Evolutionary conservation across 2,113 vertebrate species (phyloP).

Genomic region (Petromus typicus): DNA sequence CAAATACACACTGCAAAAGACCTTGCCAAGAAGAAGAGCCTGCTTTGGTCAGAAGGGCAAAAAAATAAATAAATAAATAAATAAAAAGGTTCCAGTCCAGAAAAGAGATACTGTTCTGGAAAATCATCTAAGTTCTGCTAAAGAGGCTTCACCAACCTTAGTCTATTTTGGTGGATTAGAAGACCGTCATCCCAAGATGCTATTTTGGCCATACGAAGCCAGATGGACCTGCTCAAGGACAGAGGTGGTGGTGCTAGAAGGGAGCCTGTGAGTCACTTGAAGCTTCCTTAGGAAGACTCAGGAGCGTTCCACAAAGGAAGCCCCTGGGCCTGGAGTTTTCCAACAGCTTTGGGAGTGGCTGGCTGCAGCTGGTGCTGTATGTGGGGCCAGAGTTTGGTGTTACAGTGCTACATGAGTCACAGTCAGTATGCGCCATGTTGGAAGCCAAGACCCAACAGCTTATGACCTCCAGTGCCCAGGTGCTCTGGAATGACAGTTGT

Average conservation of each 20-base stretch:
- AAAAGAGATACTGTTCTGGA: constrained; percentile 4
- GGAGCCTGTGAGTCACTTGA: constrained; percentile 12
- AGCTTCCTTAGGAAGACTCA: background rate
- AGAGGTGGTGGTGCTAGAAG: background rate
- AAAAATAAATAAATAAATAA: no score
- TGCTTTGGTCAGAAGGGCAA: background rate
- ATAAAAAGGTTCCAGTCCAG: background rate
- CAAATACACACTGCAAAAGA: background rate
- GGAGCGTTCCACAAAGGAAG: background rate
- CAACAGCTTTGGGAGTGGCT: background rate
- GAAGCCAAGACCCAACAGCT: constrained; percentile 33
- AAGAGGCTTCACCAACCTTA: background rate
- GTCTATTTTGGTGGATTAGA: background rate
- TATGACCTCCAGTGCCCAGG: constrained; percentile 17
- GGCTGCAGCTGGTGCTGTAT: background rate
- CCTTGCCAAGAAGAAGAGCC: no score
- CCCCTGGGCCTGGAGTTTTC: background rate
- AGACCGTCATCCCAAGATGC: background rate
- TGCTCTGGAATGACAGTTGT: background rate
- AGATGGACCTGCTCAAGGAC: constrained; percentile 55
- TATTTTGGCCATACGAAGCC: constrained; percentile 53
- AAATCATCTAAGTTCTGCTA: background rate
- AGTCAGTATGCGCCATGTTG: constrained; percentile 7
- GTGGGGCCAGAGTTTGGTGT: background rate
- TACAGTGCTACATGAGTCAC: constrained; percentile 32